Evolutionary conservation across 2,113 vertebrate genomes (phyloP).

Genomic region (Protobothrops flavoviridis): DNA sequence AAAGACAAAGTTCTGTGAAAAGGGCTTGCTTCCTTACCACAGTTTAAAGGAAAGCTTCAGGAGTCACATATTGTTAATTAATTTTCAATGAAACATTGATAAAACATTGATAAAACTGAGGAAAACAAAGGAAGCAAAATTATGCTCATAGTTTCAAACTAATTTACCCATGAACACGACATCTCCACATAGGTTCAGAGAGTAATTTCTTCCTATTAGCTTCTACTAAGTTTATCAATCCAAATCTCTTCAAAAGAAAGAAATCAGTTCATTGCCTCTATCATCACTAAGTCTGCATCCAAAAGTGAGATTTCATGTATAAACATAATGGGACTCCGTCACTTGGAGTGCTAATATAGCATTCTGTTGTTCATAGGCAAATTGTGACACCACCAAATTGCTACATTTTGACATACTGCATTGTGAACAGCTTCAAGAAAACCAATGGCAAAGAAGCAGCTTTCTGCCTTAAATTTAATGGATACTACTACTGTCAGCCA

Average conservation of each 20-base stretch:
- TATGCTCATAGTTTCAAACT: background rate
- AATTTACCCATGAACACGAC: background rate
- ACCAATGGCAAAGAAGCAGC: background rate
- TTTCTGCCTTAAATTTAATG: constrained; percentile 5
- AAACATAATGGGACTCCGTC: background rate
- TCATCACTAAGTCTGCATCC: background rate
- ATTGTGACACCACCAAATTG: background rate
- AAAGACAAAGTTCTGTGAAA: background rate
- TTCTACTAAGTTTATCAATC: background rate
- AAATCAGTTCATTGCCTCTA: background rate
- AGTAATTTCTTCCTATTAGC: background rate
- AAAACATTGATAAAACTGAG: background rate
- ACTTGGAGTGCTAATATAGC: background rate
- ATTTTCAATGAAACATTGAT: background rate
- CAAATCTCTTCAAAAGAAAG: background rate
- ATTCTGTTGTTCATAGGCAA: background rate
- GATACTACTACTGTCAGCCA: constrained; percentile 1
- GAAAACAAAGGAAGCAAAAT: background rate
- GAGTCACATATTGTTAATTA: background rate
- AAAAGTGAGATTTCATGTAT: background rate
- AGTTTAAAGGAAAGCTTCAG: background rate
- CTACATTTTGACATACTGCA: background rate
- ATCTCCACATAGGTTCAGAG: background rate
- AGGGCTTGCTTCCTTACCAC: background rate
- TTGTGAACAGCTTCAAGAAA: constrained; percentile 1